A percentile compares a stretch with the other conserved stretches of the same genome.
Evolutionary conservation across 1,140 invertebrate species (phyloP).

Genomic region (Drosophila quadrilineata): DNA sequence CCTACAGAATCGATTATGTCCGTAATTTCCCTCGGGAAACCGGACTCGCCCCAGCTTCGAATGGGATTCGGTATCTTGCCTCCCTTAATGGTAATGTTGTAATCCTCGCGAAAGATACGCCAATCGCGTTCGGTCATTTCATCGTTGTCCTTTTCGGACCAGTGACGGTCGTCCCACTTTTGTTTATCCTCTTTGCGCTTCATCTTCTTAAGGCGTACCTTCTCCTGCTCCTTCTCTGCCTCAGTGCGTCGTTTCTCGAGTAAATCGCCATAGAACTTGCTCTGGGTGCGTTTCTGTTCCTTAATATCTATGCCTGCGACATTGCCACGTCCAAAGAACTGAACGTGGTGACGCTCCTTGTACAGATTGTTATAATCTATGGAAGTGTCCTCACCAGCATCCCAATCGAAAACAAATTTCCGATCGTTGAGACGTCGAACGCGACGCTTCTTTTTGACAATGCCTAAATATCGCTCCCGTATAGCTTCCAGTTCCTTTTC

Average conservation of each 20-base stretch:
- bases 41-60: constrained; percentile 96
- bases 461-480: constrained; percentile 96
- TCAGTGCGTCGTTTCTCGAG: constrained; percentile 97
- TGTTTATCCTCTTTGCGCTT: constrained; percentile 98
- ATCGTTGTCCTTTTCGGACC: constrained; percentile 95
- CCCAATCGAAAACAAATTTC: constrained; percentile 99
- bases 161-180: constrained; percentile 99
- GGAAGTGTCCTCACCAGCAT: constrained; percentile 98
- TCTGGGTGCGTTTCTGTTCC: constrained; percentile 98
- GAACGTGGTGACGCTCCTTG: constrained; percentile 96
- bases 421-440: constrained; percentile 97
- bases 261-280: constrained; percentile 98
- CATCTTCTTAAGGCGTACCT: constrained; percentile 95
- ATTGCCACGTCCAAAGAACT: constrained; percentile 99
- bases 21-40: constrained; percentile 94
- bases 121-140: constrained; percentile 99
- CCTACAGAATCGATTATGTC: constrained; percentile 98
- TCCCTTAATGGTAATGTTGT: constrained; percentile 99
- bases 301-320: constrained; percentile 98
- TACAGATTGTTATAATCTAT: constrained; percentile 98
- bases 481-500: constrained; percentile 96
- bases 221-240: constrained; percentile 98
- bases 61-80: constrained; percentile 98
- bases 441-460: constrained; percentile 95
- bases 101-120: constrained; percentile 99